Conservation (phyloP, 2,888 invertebrate genomes). For the Tipula lateralis region DNA sequence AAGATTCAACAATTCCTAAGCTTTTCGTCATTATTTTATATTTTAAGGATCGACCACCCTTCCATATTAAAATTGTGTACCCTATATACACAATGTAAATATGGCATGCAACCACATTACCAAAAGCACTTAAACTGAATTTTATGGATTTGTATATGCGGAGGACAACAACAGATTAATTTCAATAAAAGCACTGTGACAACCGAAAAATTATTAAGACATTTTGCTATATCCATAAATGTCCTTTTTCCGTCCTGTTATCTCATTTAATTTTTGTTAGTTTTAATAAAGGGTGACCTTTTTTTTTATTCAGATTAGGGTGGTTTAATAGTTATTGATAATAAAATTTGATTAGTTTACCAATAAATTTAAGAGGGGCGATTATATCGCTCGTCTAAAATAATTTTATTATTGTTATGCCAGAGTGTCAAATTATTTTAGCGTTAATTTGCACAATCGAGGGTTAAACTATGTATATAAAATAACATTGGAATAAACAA, state of each 20-base stretch:
- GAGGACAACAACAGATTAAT: background rate
- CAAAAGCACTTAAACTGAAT: background rate
- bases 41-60: background rate
- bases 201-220: conserved; percentile 16
- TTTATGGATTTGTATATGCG: background rate
- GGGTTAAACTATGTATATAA: background rate
- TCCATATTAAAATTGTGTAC: background rate
- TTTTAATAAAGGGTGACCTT: background rate
- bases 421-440: background rate
- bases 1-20: background rate
- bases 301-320: background rate
- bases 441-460: background rate
- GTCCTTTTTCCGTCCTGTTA: conserved; percentile 11
- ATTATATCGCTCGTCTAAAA: background rate
- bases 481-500: background rate
- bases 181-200: background rate
- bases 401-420: background rate
- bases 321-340: background rate
- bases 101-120: background rate
- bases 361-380: background rate
- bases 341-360: background rate
- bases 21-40: background rate
- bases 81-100: background rate
- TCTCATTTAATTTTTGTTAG: background rate
- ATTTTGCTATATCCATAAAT: background rate